Evolutionary conservation across 2,888 invertebrate genomes (phyloP).

Genomic region (Tetragonisca angustula): DNA sequence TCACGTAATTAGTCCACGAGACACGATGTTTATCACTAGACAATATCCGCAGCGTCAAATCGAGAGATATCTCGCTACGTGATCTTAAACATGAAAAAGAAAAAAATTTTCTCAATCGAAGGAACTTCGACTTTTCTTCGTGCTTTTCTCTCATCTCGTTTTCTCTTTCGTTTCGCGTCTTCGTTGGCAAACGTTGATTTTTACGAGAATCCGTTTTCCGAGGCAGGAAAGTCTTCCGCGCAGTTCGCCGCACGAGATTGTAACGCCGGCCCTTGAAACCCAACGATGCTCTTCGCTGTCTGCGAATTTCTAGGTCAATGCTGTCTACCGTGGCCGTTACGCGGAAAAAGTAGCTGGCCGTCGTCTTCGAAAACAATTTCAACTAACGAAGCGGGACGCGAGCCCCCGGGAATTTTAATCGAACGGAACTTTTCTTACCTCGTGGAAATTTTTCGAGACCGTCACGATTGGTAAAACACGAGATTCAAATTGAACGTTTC

Average conservation of each 20-base stretch:
- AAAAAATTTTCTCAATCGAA: background rate
- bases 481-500: background rate
- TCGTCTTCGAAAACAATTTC: slow-evolving; percentile 18
- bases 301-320: slow-evolving; percentile 75
- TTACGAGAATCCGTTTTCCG: slow-evolving; percentile 17
- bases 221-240: slow-evolving; percentile 12
- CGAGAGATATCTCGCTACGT: background rate
- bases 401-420: background rate
- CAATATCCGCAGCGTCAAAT: background rate
- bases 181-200: background rate
- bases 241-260: slow-evolving; percentile 10
- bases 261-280: slow-evolving; percentile 51
- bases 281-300: slow-evolving; percentile 57
- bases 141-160: background rate
- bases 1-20: slow-evolving; percentile 47
- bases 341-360: slow-evolving; percentile 23
- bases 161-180: background rate
- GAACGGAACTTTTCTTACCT: background rate
- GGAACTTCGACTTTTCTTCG: background rate
- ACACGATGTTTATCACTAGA: background rate
- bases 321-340: slow-evolving; percentile 57
- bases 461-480: background rate
- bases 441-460: too few species aligned
- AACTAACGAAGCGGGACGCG: background rate
- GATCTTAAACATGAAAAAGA: background rate